Conservation (phyloP, 1,140 invertebrate genomes). For the Uloborus diversus region DNA sequence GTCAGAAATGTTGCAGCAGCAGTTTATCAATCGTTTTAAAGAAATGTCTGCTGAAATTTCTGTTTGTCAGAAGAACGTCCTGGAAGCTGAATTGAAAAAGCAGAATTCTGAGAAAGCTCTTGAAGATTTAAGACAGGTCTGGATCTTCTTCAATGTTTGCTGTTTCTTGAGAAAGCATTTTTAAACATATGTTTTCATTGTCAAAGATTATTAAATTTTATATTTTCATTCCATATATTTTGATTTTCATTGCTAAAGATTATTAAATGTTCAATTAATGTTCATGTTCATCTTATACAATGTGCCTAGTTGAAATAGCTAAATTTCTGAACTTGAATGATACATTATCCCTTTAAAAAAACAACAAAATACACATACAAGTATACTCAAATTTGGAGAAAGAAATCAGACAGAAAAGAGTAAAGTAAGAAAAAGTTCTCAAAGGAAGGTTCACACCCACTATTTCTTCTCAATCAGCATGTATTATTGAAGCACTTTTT, state of each 20-base stretch:
- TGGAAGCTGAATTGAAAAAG: not conserved
- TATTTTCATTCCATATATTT: not conserved
- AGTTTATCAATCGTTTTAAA: constrained; percentile 26
- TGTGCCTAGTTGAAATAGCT: not conserved
- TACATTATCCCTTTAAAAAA: too few species aligned
- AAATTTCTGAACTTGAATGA: too few species aligned
- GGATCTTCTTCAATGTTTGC: not conserved
- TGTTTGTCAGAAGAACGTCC: not conserved
- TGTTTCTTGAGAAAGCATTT: not conserved
- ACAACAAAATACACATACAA: too few species aligned
- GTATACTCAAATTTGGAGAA: too few species aligned
- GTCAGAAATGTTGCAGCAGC: constrained; percentile 4
- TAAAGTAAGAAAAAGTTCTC: too few species aligned
- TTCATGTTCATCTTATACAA: not conserved
- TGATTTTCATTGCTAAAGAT: not conserved
- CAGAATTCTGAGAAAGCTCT: not conserved
- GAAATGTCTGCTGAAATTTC: constrained; percentile 4
- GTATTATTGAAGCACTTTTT: too few species aligned
- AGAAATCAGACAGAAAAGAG: too few species aligned
- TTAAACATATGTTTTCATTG: not conserved
- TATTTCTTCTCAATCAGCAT: too few species aligned
- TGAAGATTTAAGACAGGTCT: constrained; percentile 5
- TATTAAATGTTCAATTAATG: not conserved
- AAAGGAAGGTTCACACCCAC: too few species aligned
- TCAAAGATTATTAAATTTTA: not conserved